These are phyloP conservation scores for Smittia sp. DNA, from an alignment of 2,888 invertebrate species.

Conservation along the genomic window DNA sequence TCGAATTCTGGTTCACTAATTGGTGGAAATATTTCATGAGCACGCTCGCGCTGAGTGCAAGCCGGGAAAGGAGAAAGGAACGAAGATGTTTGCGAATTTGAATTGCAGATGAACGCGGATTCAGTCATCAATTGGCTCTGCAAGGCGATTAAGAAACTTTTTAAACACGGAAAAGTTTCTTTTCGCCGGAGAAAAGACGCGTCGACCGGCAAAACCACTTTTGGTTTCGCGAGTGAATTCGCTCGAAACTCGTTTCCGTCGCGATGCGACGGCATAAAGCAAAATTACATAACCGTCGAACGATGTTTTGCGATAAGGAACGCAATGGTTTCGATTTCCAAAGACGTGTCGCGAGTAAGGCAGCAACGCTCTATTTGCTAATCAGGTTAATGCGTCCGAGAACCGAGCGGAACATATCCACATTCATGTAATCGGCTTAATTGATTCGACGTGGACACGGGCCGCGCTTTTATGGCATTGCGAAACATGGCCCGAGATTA, in stretches of 20 bases:
- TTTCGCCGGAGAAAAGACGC: too few relatives aligned
- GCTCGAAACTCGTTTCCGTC: not conserved
- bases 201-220: not conserved
- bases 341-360: not conserved
- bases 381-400: not conserved
- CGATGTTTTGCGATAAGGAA: not conserved
- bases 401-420: not conserved
- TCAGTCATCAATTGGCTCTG: not conserved
- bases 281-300: conserved; percentile 6
- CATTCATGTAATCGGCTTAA: not conserved
- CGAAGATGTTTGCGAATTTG: conserved; percentile 3
- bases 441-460: not conserved
- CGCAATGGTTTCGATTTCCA: not conserved
- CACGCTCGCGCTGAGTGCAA: not conserved
- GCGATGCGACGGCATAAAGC: not conserved
- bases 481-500: too few relatives aligned
- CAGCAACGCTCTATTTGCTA: not conserved
- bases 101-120: conserved; percentile 13
- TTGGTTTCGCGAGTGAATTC: not conserved
- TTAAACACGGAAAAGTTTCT: too few relatives aligned
- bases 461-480: too few relatives aligned
- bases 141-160: not conserved
- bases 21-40: not conserved
- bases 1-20: not conserved
- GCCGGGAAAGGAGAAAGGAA: not conserved